Evolutionary conservation across 2,888 invertebrate species (phyloP).

Genomic region (Rotaria sp.): DNA sequence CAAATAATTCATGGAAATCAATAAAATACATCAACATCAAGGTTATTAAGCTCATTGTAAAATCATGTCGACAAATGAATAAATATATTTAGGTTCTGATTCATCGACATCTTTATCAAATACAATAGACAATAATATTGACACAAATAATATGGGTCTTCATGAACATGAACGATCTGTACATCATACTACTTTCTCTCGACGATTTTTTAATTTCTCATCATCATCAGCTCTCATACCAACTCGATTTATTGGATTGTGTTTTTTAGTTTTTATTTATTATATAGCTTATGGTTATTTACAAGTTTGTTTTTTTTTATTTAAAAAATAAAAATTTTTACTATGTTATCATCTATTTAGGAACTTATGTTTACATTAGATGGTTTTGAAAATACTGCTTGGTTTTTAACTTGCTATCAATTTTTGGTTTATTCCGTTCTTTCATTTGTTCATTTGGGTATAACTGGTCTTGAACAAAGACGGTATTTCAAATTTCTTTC

Average conservation of each 20-base stretch:
- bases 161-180: background rate
- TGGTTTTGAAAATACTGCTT: slow-evolving; percentile 78
- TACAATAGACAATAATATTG: background rate
- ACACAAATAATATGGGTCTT: background rate
- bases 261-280: background rate
- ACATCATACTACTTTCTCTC: background rate
- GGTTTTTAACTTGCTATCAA: slow-evolving; percentile 84
- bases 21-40: slow-evolving; percentile 1
- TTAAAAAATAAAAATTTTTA: background rate
- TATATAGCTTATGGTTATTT: background rate
- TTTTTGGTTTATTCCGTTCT: slow-evolving; percentile 77
- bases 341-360: slow-evolving; percentile 51
- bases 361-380: slow-evolving; percentile 84
- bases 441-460: slow-evolving; percentile 67
- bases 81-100: background rate
- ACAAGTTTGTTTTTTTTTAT: background rate
- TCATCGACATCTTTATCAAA: background rate
- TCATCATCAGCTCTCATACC: background rate
- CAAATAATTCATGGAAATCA: background rate
- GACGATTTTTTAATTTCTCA: background rate
- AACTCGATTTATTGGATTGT: background rate
- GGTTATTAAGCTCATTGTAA: background rate
- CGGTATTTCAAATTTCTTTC: background rate
- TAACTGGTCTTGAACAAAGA: slow-evolving; percentile 28
- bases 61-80: background rate